Evolutionary conservation across 2,797 vertebrate species (phyloP).

Genomic region (Xenops minutus): DNA sequence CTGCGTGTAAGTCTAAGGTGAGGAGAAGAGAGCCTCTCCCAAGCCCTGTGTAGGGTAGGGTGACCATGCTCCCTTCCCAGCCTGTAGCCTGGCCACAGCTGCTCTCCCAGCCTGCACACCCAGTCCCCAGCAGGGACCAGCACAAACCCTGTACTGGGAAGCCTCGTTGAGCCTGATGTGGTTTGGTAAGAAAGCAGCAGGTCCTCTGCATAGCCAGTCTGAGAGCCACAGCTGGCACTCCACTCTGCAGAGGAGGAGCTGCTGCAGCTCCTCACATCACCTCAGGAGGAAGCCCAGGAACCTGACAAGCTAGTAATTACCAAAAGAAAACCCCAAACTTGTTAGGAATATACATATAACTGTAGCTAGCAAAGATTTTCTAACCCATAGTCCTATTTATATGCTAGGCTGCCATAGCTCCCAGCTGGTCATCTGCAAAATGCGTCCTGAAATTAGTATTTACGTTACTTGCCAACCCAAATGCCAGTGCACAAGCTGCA

Average conservation of each 20-base stretch:
- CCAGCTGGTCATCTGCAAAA: not conserved
- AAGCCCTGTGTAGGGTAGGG: not conserved
- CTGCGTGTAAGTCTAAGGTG: not conserved
- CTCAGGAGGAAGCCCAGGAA: not conserved
- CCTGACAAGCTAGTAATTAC: not conserved
- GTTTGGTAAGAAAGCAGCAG: not conserved
- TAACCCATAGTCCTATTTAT: not conserved
- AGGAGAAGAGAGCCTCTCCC: not conserved
- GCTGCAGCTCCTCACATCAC: not conserved
- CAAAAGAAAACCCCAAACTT: not conserved
- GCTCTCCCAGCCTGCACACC: not conserved
- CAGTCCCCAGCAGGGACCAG: not conserved
- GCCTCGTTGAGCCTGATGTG: no score
- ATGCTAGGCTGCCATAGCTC: not conserved
- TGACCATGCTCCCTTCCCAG: not conserved
- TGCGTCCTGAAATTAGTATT: not conserved
- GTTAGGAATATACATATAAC: not conserved
- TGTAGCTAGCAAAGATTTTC: not conserved
- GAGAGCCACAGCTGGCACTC: not conserved
- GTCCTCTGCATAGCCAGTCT: not conserved
- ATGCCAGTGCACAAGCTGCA: not conserved
- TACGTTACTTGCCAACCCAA: not conserved
- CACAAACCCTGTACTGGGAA: not conserved
- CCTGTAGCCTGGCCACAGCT: not conserved
- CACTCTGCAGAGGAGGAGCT: not conserved